These are phyloP conservation scores for Epiblema foenella DNA, from an alignment of 2,888 invertebrate species.

Conservation along the genomic window DNA sequence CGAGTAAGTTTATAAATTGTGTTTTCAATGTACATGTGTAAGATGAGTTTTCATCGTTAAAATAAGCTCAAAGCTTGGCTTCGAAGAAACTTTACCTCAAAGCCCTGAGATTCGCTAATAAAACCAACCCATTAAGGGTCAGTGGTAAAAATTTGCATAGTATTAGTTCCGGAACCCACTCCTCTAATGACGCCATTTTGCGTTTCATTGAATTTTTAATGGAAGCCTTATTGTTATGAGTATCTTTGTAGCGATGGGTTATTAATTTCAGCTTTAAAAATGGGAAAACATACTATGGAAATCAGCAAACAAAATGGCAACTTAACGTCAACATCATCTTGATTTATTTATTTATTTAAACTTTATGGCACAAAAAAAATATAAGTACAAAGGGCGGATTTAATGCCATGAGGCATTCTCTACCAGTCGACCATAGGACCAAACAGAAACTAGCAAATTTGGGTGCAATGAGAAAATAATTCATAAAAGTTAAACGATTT, in stretches of 20 bases:
- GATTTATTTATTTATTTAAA: too few species aligned
- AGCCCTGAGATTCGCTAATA: conserved; percentile 7
- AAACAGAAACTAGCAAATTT: too few species aligned
- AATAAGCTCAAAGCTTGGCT: not conserved
- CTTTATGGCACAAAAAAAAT: too few species aligned
- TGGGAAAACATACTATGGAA: too few species aligned
- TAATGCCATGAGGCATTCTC: too few species aligned
- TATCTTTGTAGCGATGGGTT: not conserved
- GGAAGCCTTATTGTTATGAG: not conserved
- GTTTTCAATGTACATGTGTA: not conserved
- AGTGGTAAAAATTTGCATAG: conserved; percentile 35
- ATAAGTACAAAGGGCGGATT: too few species aligned
- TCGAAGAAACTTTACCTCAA: not conserved
- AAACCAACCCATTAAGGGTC: conserved; percentile 10
- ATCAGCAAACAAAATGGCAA: too few species aligned
- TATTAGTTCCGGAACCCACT: conserved; percentile 17
- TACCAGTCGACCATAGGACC: too few species aligned
- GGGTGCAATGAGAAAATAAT: too few species aligned
- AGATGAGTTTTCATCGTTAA: not conserved
- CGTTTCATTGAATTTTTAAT: conserved; percentile 20
- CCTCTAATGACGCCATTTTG: conserved; percentile 12
- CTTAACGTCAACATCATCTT: too few species aligned
- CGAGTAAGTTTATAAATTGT: not conserved
- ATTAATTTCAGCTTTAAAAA: not conserved
- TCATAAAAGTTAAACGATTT: too few species aligned